Evolutionary conservation across 2,888 invertebrate species (phyloP).

Genomic region (Sesia apiformis): DNA sequence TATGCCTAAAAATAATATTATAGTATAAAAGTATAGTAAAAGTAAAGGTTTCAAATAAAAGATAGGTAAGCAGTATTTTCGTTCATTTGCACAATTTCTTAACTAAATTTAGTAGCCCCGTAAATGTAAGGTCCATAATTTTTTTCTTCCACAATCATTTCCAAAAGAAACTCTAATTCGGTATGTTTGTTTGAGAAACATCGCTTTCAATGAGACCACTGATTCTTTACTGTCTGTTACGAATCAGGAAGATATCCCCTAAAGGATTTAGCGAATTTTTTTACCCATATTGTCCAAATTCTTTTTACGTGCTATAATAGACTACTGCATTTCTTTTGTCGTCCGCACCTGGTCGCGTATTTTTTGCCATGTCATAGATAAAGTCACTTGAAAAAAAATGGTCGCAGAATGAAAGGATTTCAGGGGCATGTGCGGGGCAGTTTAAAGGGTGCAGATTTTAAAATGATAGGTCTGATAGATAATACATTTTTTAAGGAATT

Average conservation of each 20-base stretch:
- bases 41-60: background rate
- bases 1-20: too few species aligned
- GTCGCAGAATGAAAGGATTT: conserved; percentile 19
- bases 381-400: conserved; percentile 52
- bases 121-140: too few species aligned
- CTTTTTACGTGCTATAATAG: conserved; percentile 16
- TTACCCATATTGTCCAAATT: conserved; percentile 13
- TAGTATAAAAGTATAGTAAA: too few species aligned
- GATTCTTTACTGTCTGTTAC: conserved; percentile 48
- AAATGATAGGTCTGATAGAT: conserved; percentile 37
- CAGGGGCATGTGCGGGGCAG: conserved; percentile 24
- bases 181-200: background rate
- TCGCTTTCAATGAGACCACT: background rate
- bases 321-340: conserved; percentile 29
- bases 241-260: conserved; percentile 15
- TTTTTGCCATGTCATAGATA: conserved; percentile 57
- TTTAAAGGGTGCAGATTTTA: conserved; percentile 41
- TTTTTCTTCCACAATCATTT: too few species aligned
- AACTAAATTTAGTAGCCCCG: too few species aligned
- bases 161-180: background rate
- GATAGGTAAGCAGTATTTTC: background rate
- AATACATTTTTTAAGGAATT: conserved; percentile 8
- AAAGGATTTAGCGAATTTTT: conserved; percentile 28
- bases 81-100: background rate
- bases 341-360: conserved; percentile 46